phyloP scores from a whole-genome alignment of 2,113 vertebrate species.

The Carollia perspicillata region DNA sequence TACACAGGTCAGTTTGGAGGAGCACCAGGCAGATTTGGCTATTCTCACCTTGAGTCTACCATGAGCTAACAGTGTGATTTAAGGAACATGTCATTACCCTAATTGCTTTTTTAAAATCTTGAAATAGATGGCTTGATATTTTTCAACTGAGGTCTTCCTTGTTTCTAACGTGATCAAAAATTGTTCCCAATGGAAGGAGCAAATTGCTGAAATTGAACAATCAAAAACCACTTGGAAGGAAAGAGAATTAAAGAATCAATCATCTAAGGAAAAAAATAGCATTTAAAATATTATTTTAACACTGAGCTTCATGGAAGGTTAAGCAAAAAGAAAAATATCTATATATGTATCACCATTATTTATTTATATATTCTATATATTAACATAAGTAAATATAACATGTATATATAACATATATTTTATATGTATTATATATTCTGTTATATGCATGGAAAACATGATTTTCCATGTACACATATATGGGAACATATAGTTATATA shows the following conservation, averaged over 20 bases:
- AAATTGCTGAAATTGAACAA: neutral
- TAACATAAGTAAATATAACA: neutral
- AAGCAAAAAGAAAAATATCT: neutral
- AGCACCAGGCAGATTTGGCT: neutral
- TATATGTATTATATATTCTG: neutral
- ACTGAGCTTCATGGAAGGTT: neutral
- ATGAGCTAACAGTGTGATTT: neutral
- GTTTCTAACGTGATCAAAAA: neutral
- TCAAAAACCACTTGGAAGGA: neutral
- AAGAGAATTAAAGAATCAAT: neutral
- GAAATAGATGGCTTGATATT: neutral
- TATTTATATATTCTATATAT: neutral
- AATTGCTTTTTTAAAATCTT: neutral
- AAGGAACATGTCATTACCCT: neutral
- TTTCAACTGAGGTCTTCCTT: neutral
- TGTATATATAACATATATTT: neutral
- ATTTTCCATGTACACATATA: neutral
- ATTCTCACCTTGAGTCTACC: neutral
- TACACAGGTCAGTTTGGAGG: neutral
- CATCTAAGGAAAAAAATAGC: neutral
- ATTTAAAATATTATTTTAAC: neutral
- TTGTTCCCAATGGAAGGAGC: neutral
- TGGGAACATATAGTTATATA: neutral
- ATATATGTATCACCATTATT: neutral
- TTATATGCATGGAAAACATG: neutral